Base-by-base conservation (phyloP, 2,888 invertebrate genomes). In the Ommatoiulus sabulosus region DNA sequence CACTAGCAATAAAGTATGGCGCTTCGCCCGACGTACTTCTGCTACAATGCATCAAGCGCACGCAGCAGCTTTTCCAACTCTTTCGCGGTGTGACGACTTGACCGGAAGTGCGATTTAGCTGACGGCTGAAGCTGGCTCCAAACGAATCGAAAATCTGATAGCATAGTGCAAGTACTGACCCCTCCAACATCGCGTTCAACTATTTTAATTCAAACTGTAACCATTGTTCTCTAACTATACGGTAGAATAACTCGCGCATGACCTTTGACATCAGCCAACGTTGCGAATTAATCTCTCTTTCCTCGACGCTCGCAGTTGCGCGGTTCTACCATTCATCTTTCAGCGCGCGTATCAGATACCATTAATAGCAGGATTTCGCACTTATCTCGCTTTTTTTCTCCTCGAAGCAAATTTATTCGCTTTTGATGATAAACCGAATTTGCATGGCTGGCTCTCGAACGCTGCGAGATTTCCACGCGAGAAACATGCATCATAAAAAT, bases 361-460 rank as follows among this genome's bases (percentile, higher is more conserved):
- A 72, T 72, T 72, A 72, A 72, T 10, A 72, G 24, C 72, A 5
- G 7, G 72, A 20, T 72, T 72, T 24, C 72, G 20, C 72, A 72
- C 72, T 72, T 72, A 72, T 72, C 72, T 72, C 24, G 72, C 24
- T 72, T 72, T 72, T 72, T 57, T 57, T 57, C 3, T 17, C 10
- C 10, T n/a, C 24, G 72, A 17, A 72, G 72, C 72, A 72, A 72
- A 72, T 72, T 72, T 72, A 72, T 72, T 72, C 72, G 20, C 72
- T n/a, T 72, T 72, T 72, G 72, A 24, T 72, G 72, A 72, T 72
- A 72, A 72, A 24, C 72, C 72, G 24, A 20, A 72, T 72, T 72
- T 72, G 72, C 72, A 72, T 24, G 12, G 7, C 12, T 10, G 1
- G 48, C 48, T 48, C 48, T 48, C 48, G 12, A 35, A 48, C 48